A percentile compares a stretch with the other conserved stretches of the same genome.
Evolutionary conservation across 23 tunicate genomes (phyloP).

Genomic region (Diplosoma virens): DNA sequence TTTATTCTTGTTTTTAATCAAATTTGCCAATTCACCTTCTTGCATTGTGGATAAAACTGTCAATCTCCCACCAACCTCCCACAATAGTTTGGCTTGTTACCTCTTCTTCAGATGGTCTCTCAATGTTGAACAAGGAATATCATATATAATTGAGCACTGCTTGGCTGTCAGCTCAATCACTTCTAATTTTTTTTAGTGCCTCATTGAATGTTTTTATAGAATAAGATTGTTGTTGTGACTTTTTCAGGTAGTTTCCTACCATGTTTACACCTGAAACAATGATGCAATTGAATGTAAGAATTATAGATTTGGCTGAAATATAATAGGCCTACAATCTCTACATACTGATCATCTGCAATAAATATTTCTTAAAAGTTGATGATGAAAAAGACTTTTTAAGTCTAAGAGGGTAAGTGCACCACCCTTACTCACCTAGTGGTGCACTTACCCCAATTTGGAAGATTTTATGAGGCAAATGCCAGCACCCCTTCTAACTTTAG

Average conservation of each 20-base stretch:
- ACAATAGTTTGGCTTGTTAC: not conserved
- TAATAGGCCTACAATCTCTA: not conserved
- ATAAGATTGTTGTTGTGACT: too few relatives aligned
- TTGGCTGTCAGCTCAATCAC: not conserved
- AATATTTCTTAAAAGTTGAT: not conserved
- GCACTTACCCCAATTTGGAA: not conserved
- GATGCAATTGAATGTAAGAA: not conserved
- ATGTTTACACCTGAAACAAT: not conserved
- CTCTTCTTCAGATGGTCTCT: not conserved
- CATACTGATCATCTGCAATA: not conserved
- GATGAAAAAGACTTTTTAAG: not conserved
- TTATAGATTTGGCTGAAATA: not conserved
- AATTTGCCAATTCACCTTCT: not conserved
- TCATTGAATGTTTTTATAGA: not conserved
- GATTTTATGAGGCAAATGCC: not conserved
- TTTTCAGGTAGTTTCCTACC: not conserved
- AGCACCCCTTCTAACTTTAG: not conserved
- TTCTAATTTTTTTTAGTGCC: not conserved
- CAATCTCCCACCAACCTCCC: not conserved
- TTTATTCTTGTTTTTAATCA: not conserved
- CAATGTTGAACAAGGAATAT: not conserved
- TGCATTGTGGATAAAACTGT: not conserved
- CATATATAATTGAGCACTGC: not conserved
- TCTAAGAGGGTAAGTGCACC: not conserved
- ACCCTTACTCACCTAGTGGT: not conserved